Evolutionary conservation across 2,888 invertebrate genomes (phyloP), one percentile per base, ranked within the genome.

Genomic region (Adelphocoris suturalis): DNA sequence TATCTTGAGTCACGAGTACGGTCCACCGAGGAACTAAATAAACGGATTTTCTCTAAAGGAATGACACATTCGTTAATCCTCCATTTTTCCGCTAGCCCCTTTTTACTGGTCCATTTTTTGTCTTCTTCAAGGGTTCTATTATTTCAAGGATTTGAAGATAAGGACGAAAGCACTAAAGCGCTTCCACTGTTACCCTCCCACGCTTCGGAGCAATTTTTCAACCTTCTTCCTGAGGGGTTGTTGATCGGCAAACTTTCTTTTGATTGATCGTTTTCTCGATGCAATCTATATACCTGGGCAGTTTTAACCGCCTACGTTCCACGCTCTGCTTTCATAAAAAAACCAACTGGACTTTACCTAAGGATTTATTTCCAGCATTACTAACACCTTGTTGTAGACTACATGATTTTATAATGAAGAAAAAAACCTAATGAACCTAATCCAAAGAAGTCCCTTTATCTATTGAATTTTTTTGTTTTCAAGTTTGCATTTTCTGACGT

Each of bases 261-360:
- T 85, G 85, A 85, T 85, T 28, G 85, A 85, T 85, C 61, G 85
- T 23, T 57, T 61, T 27, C 61, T 55, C 82, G 82, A 23, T 82
- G 82, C 52, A 82, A 82, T 82, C 82, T 48, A 82, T 82, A 48
- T 82, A 52, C 82, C 82, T 82, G 82, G 68, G 23, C 19, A 68
- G 23, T 68, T 68, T 68, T 16, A 57, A 57, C 57, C 16, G 16
- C 57, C 57, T 57, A 16, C 57, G 57, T 57, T 57, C 57, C 57
- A n/a, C 57, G 11, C 57, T 16, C 57, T 16, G 11, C 57, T 57
- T 57, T n/a, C n/a, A 16, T 13, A 57, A n/a, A n/a, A 7, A n/a
- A 57, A n/a, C 57, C 16, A 16, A 57, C n/a, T 57, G 27, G 76
- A 76, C 28, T 14, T 16, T 13, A 27, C 27, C 7, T 23, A 3